Conservation (phyloP, 2,797 vertebrate species). For the Megaceryle alcyon region DNA sequence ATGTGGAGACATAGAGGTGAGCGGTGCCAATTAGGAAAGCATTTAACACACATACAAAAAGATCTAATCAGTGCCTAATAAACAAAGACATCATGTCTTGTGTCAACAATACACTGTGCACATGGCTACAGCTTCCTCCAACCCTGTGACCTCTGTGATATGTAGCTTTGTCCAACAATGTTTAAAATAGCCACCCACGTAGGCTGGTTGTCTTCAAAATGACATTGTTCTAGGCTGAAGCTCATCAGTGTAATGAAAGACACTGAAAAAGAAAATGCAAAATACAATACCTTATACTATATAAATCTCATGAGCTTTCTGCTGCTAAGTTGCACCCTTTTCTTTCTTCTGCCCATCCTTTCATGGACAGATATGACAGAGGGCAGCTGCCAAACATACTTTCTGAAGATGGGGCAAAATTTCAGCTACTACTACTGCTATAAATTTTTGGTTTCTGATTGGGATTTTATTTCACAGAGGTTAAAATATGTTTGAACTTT, state of each 20-base stretch:
- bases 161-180: background rate
- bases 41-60: background rate
- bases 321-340: background rate
- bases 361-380: background rate
- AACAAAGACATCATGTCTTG: background rate
- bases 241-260: background rate
- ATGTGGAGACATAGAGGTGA: background rate
- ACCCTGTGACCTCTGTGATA: background rate
- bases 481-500: background rate
- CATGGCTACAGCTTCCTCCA: background rate
- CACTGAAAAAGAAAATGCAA: background rate
- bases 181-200: background rate
- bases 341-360: background rate
- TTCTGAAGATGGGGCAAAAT: background rate
- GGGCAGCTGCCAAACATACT: background rate
- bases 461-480: background rate
- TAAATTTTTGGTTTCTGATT: background rate
- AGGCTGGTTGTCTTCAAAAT: background rate
- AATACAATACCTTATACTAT: background rate
- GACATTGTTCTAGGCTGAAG: background rate
- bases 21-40: background rate
- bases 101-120: background rate
- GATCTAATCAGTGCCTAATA: background rate
- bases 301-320: background rate
- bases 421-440: background rate